Evolutionary conservation across 2,797 vertebrate genomes (phyloP).

Genomic region (Sebastes wilsoni): DNA sequence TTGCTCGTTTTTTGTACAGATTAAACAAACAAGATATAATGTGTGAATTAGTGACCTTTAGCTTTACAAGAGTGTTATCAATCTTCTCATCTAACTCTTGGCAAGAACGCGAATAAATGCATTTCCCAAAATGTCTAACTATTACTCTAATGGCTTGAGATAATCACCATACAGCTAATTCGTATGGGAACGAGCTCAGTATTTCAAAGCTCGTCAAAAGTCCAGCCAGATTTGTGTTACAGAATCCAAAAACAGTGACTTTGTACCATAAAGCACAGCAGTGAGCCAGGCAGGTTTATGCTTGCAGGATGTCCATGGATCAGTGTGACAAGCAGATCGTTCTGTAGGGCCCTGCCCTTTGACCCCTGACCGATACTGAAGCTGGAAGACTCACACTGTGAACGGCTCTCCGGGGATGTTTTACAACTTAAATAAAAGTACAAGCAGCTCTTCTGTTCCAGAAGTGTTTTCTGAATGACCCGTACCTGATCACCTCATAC

Average conservation of each 20-base stretch:
- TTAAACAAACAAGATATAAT: background rate
- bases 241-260: background rate
- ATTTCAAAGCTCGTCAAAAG: background rate
- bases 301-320: slow-evolving; percentile 42
- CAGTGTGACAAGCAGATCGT: slow-evolving; percentile 50
- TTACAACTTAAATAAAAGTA: slow-evolving; percentile 67
- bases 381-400: slow-evolving; percentile 64
- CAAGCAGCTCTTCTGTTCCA: slow-evolving; percentile 25
- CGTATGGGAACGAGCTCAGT: background rate
- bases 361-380: slow-evolving; percentile 63
- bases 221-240: background rate
- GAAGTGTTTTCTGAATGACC: slow-evolving; percentile 58
- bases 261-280: slow-evolving; percentile 28
- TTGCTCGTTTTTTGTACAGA: background rate
- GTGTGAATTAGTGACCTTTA: background rate
- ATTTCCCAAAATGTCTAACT: background rate
- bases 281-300: slow-evolving; percentile 33
- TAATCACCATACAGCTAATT: background rate
- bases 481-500: slow-evolving; percentile 55
- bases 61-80: background rate
- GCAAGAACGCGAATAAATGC: background rate
- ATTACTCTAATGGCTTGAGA: background rate
- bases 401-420: slow-evolving; percentile 44
- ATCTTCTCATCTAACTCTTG: background rate
- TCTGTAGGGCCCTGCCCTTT: slow-evolving; percentile 56